phyloP scores from a whole-genome alignment of 2,797 vertebrate species.

The Balearica regulorum region DNA sequence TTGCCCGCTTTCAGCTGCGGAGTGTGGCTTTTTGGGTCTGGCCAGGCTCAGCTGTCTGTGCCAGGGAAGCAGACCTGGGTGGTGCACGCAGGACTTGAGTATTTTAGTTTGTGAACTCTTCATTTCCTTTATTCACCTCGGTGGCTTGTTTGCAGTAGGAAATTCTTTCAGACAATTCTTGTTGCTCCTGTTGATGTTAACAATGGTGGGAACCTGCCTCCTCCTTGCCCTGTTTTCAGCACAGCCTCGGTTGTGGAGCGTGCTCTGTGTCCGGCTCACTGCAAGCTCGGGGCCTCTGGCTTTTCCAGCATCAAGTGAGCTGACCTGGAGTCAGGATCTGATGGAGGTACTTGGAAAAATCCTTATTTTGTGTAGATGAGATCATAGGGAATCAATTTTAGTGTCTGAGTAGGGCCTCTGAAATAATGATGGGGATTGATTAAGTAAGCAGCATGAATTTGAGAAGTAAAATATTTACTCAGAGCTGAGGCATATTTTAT shows the following conservation, averaged over 20 bases:
- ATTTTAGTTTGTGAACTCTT: neutral
- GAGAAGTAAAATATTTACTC: neutral
- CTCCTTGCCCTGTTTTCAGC: neutral
- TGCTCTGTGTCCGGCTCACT: neutral
- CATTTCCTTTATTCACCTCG: neutral
- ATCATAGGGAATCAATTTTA: neutral
- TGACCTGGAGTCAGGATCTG: neutral
- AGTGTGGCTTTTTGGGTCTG: neutral
- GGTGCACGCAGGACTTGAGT: rapidly evolving
- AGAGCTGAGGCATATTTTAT: neutral
- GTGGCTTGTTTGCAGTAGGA: conserved; percentile 8
- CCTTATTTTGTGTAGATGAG: neutral
- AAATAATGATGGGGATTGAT: neutral
- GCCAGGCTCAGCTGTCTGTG: neutral
- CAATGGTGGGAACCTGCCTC: conserved; percentile 29
- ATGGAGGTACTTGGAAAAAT: neutral
- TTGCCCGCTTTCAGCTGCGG: neutral
- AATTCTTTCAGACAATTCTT: neutral
- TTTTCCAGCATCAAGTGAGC: neutral
- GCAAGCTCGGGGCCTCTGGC: rapidly evolving
- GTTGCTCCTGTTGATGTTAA: neutral
- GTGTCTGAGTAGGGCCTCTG: neutral
- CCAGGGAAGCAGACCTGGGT: neutral
- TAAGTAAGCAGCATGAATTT: neutral
- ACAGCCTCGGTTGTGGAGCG: rapidly evolving